These are phyloP conservation scores for Diadumene lineata DNA, from an alignment of 92 coral and sea anemone genomes.

Conservation along the genomic window DNA sequence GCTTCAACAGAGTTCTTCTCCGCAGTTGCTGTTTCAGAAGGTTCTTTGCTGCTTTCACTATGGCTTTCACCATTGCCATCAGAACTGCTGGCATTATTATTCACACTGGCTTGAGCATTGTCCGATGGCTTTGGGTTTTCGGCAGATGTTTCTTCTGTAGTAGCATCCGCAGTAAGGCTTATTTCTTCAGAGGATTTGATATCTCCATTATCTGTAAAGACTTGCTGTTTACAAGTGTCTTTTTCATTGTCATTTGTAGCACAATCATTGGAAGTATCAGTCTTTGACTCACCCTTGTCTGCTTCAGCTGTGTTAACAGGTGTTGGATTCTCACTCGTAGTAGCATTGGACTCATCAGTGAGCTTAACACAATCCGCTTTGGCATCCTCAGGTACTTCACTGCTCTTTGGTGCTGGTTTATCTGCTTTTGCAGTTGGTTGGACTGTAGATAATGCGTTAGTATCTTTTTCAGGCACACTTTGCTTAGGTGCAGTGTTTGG, in stretches of 20 bases:
- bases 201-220: background rate
- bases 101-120: background rate
- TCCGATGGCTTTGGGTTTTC: background rate
- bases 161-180: background rate
- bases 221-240: background rate
- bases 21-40: background rate
- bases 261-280: background rate
- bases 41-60: background rate
- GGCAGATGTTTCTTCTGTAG: slow-evolving; percentile 4
- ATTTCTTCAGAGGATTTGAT: background rate
- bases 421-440: background rate
- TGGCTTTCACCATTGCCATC: slow-evolving; percentile 3
- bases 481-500: slow-evolving; percentile 35
- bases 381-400: slow-evolving; percentile 2
- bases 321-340: background rate
- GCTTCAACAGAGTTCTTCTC: background rate
- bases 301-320: background rate
- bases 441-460: background rate
- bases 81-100: background rate
- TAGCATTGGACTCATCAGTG: background rate
- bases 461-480: slow-evolving; percentile 15
- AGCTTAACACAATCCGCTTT: slow-evolving; percentile 5
- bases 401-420: background rate
- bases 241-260: background rate
- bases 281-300: background rate